These are phyloP conservation scores for Camponotus pennsylvanicus DNA, from an alignment of 1,140 invertebrate genomes.

Conservation along the genomic window DNA sequence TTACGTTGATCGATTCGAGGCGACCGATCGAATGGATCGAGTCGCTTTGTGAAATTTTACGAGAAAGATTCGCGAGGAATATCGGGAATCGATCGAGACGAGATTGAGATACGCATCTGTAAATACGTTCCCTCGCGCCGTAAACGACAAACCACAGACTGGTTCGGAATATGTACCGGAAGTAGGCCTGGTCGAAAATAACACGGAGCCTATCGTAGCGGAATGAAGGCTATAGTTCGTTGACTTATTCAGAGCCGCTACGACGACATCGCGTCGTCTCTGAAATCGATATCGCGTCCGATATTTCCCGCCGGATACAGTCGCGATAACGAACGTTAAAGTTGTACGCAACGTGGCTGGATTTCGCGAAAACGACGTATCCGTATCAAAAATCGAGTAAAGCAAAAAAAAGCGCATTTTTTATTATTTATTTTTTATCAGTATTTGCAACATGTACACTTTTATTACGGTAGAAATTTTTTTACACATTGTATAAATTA, in stretches of 20 bases:
- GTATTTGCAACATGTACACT: neutral
- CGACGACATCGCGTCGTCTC: slow-evolving; percentile 41
- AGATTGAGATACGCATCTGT: neutral
- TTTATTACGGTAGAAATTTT: neutral
- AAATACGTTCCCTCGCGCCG: neutral
- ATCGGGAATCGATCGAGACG: too few relatives aligned
- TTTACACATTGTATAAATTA: neutral
- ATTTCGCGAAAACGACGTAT: neutral
- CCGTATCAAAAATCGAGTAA: neutral
- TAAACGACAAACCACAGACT: slow-evolving; percentile 9
- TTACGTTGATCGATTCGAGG: neutral
- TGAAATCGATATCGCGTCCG: slow-evolving; percentile 52
- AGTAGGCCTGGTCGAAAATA: slow-evolving; percentile 53
- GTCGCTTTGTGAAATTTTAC: neutral
- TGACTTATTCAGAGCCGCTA: slow-evolving; percentile 56
- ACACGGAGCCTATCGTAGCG: slow-evolving; percentile 26
- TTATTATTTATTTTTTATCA: neutral
- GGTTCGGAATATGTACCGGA: slow-evolving; percentile 48
- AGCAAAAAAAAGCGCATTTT: neutral
- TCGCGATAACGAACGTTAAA: slow-evolving; percentile 39
- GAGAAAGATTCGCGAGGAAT: neutral
- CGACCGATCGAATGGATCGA: neutral
- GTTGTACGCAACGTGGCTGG: slow-evolving; percentile 2
- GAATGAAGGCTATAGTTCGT: slow-evolving; percentile 55
- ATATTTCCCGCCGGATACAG: slow-evolving; percentile 46